Base-by-base conservation (phyloP, 1,140 invertebrate genomes). In the Papilio aristodemus region DNA sequence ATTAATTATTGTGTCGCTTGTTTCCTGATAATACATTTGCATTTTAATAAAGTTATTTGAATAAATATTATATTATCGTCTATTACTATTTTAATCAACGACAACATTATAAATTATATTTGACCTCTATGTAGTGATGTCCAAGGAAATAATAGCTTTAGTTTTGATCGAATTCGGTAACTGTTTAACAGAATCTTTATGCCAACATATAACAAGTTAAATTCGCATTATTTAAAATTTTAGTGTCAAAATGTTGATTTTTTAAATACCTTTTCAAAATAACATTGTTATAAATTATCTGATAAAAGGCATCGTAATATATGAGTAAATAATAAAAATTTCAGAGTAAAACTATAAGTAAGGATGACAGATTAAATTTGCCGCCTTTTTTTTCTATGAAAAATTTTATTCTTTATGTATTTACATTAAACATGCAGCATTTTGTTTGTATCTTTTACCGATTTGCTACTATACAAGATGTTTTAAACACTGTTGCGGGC, bases 11-110 rank as follows among this genome's bases (percentile, higher is more conserved):
- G 7, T 43, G 19, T 38, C n/a, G 38, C 39, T 25, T 43, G 38
- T 64, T 64, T 64, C 62, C 62, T 64, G 37, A 39, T 58, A 58
- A 58, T 64, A 64, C 19, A 64, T 64, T 64, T 43, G 62, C 62
- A 64, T 64, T 41, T 25, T 43, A 64, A 64, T 41, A 64, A 25
- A 25, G 22, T 50, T 50, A 64, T 64, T 64, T 64, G 43, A 64
- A 64, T 64, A 64, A 64, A 19, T 25, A 63, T 39, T 17, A 14
- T 8, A 62, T 37, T 2, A 4, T n/a, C 6, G 62, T 11, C 17
- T 22, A 10, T 22, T 22, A 41, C 37, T 7, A 22, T n/a, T 64
- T 63, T 64, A 27, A 25, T 10, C 25, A 43, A 50, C 38, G 38
- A 39, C 46, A 50, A 50, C 1, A 4, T 22, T 50, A 50, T 50